Evolutionary conservation across 2,888 invertebrate species (phyloP), one percentile per base, ranked within the genome.

Genomic region (Laspeyria flexula): DNA sequence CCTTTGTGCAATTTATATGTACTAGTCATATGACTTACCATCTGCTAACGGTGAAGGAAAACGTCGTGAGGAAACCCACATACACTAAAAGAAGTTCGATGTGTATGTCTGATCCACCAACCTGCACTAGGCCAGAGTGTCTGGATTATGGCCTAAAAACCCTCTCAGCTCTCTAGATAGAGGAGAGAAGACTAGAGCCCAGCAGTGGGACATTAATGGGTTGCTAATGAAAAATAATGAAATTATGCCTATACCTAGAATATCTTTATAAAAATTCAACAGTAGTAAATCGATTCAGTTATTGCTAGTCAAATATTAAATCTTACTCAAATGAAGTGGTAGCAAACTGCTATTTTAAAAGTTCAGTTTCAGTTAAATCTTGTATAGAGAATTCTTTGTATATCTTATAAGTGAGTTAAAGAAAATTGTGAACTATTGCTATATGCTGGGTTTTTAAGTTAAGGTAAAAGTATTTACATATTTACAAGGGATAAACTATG

Each of bases 401-500:
- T 9, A 18, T 33, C 11, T 11, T 12, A 31, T 9, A 0, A 10
- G 10, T 3, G 21, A 25, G 15, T 0, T 1, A 21, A n/a, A 31
- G 31, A n/a, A 4, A 31, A 45, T 11, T 23, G 33, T 48, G 30
- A 59, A 46, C 55, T 48, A 45, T 37, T 9, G 7, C 34, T 40
- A 15, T 31, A 15, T 48, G 46, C 45, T 55, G 48, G 46, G 44
- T 53, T 52, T 60, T 60, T 51, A 51, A 62, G 50, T 44, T 39
- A 52, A 56, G 52, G 45, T 54, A 46, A 60, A 61, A 38, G 47
- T 63, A 57, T 66, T 55, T 53, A 58, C 55, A 71, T 59, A 68
- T 68, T 70, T 59, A 68, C 59, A 61, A 68, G 55, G 71, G 70
- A 70, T 70, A 63, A 60, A 67, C 70, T 70, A 59, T 54, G 43